Evolutionary conservation across 2,113 vertebrate species (phyloP).

Genomic region (Scolopax mira): DNA sequence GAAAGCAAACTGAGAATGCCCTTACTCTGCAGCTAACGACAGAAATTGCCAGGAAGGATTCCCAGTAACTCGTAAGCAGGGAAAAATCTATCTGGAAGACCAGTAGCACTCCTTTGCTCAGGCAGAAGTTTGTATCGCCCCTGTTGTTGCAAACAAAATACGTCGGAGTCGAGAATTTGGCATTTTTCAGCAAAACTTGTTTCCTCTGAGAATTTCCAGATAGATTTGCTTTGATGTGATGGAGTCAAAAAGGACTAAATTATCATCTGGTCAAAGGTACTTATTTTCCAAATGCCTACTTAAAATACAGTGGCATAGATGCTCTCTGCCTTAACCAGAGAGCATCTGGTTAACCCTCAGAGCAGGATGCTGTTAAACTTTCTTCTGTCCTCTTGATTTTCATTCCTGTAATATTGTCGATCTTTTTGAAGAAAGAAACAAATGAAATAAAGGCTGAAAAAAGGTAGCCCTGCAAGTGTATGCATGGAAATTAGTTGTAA

Average conservation of each 20-base stretch:
- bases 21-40: slow-evolving; percentile 11
- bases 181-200: not conserved
- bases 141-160: not conserved
- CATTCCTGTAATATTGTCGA: not conserved
- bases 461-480: not conserved
- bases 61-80: not conserved
- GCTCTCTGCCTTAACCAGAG: slow-evolving; percentile 3
- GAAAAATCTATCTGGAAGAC: not conserved
- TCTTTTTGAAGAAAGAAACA: slow-evolving; percentile 3
- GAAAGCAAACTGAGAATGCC: not conserved
- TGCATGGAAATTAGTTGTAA: not conserved
- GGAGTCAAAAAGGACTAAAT: slow-evolving; percentile 15
- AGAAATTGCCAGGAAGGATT: not conserved
- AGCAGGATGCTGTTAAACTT: slow-evolving; percentile 12
- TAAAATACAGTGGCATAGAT: slow-evolving; percentile 17
- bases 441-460: not conserved
- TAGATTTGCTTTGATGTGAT: not conserved
- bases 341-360: too few species aligned
- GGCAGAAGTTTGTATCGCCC: not conserved
- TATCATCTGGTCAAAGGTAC: not conserved
- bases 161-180: slow-evolving; percentile 1
- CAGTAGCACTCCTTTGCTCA: not conserved
- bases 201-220: slow-evolving; percentile 15
- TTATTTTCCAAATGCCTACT: not conserved
- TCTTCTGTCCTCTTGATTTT: not conserved